These are phyloP conservation scores for Seira ritae DNA, from an alignment of 2,888 invertebrate species.

Conservation along the genomic window DNA sequence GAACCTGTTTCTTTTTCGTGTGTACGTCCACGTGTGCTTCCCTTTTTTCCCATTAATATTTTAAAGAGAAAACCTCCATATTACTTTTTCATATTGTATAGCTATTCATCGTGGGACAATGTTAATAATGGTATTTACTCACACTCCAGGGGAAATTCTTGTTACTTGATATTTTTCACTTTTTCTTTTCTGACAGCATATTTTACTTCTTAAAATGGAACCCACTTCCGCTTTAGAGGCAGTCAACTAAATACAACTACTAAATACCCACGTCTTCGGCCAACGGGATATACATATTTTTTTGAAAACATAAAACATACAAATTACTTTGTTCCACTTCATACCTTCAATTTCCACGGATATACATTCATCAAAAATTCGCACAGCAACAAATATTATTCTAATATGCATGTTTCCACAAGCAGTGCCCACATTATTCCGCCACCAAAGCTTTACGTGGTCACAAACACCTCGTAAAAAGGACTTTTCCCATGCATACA, in stretches of 20 bases:
- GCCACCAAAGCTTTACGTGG: neutral
- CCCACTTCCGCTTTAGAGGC: conserved; percentile 29
- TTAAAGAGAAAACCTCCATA: neutral
- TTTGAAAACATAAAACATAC: neutral
- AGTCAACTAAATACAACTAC: neutral
- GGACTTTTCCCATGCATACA: too few species aligned
- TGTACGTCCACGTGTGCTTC: neutral
- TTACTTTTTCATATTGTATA: neutral
- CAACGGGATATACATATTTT: too few species aligned
- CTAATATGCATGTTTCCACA: neutral
- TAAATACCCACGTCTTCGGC: too few species aligned
- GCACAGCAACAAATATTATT: neutral
- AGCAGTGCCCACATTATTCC: neutral
- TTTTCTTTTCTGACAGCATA: conserved; percentile 42
- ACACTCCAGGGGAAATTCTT: conserved; percentile 12
- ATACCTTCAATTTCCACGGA: conserved; percentile 1
- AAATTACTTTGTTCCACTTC: neutral
- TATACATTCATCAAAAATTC: neutral
- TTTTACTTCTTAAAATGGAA: conserved; percentile 36
- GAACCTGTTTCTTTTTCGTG: neutral
- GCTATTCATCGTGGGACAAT: neutral
- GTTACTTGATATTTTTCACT: conserved; percentile 43
- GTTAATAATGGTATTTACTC: conserved; percentile 23
- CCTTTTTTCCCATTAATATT: neutral
- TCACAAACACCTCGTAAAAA: neutral